Evolutionary conservation across 2,797 vertebrate species (phyloP).

Genomic region (Crocodylus rhombifer): DNA sequence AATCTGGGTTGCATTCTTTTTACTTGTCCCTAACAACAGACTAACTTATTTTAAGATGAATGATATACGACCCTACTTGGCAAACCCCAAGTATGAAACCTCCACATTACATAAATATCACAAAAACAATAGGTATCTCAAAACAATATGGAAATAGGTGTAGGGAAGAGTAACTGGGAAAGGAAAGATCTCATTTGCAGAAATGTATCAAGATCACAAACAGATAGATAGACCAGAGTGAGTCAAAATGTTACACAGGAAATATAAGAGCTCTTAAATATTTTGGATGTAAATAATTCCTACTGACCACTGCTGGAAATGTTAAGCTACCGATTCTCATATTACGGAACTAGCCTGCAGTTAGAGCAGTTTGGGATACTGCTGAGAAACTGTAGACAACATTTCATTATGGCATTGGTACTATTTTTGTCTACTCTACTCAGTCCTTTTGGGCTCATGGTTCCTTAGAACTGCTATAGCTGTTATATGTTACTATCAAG

Average conservation of each 20-base stretch:
- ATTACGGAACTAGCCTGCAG: neutral
- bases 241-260: slow-evolving; percentile 16
- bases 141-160: slow-evolving; percentile 22
- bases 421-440: fast-evolving
- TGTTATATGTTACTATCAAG: neutral
- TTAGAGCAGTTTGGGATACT: slow-evolving; percentile 25
- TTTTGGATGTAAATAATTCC: neutral
- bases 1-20: neutral
- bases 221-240: neutral
- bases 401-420: neutral
- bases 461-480: neutral
- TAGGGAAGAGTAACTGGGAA: slow-evolving; percentile 32
- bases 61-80: neutral
- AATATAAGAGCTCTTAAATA: neutral
- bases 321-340: neutral
- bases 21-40: slow-evolving; percentile 13
- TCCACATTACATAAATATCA: neutral
- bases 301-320: neutral
- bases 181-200: neutral
- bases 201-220: slow-evolving; percentile 18
- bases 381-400: neutral
- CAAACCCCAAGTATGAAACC: neutral
- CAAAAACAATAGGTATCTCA: slow-evolving; percentile 24
- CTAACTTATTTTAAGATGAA: slow-evolving; percentile 6
- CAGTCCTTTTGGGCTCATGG: too few relatives aligned